phyloP scores from a whole-genome alignment of 2,113 vertebrate genomes.

The Pionites leucogaster region DNA sequence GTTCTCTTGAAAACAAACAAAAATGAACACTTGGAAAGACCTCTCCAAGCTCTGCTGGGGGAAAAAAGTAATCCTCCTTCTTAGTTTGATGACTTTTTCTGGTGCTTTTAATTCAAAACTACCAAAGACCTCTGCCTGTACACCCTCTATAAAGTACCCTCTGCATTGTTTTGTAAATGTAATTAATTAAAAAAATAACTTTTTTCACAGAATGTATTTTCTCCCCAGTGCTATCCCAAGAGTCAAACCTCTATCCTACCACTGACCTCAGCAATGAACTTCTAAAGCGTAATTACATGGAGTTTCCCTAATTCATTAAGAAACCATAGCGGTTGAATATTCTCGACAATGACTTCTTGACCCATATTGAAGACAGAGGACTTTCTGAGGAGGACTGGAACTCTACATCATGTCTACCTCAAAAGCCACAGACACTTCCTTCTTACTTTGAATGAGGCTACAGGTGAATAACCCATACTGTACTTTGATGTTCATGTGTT shows the following conservation, averaged over 20 bases:
- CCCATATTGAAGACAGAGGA: constrained; percentile 53
- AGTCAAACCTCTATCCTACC: background rate
- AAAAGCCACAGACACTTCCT: constrained; percentile 78
- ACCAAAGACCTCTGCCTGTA: background rate
- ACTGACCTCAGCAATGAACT: background rate
- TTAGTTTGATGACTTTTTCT: background rate
- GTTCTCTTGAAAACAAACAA: background rate
- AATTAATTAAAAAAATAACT: background rate
- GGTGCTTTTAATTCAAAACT: background rate
- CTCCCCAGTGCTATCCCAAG: background rate
- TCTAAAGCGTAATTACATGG: background rate
- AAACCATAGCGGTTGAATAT: constrained; percentile 59
- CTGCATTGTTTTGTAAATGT: background rate
- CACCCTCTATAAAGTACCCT: background rate
- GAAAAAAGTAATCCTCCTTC: background rate
- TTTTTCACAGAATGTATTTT: background rate
- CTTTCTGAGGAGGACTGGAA: constrained; percentile 62
- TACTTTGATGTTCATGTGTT: background rate
- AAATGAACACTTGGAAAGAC: background rate
- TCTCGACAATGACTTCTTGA: constrained; percentile 77
- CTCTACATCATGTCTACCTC: constrained; percentile 51
- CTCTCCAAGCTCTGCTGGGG: background rate
- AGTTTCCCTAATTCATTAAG: constrained; percentile 39
- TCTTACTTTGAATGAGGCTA: constrained; percentile 53
- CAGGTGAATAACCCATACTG: constrained; percentile 33